A percentile compares a stretch with the other conserved stretches of the same genome.
phyloP scores from a whole-genome alignment of 2,888 invertebrate species.

The Diogma glabrata region DNA sequence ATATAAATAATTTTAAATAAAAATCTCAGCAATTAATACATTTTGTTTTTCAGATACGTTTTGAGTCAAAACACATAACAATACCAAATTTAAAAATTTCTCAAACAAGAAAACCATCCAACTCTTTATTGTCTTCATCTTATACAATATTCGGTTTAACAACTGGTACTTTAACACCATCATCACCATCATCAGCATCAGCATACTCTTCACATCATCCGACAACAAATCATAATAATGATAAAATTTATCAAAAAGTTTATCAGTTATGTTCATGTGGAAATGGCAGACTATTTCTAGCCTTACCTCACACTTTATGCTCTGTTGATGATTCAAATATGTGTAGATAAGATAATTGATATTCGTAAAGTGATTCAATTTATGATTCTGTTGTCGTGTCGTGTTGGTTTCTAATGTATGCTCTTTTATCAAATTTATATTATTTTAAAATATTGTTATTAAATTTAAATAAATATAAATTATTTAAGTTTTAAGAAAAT shows the following conservation, averaged over 20 bases:
- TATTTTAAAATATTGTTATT: too few relatives aligned
- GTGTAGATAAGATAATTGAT: conserved; percentile 36
- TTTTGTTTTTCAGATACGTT: conserved; percentile 42
- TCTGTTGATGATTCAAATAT: conserved; percentile 37
- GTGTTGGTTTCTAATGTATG: too few relatives aligned
- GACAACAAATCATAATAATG: conserved; percentile 5
- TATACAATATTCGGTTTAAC: conserved; percentile 23
- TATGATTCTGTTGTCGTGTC: too few relatives aligned
- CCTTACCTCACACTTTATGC: conserved; percentile 69
- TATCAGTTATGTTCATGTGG: conserved; percentile 85
- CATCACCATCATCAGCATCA: neutral
- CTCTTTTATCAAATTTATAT: too few relatives aligned
- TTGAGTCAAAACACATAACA: conserved; percentile 50
- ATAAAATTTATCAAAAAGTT: conserved; percentile 39
- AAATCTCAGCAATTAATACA: too few relatives aligned
- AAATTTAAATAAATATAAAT: too few relatives aligned
- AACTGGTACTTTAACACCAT: conserved; percentile 32
- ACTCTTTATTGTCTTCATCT: conserved; percentile 34
- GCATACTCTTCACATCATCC: neutral
- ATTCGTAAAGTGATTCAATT: too few relatives aligned
- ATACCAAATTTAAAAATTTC: conserved; percentile 47
- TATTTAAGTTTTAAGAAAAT: too few relatives aligned
- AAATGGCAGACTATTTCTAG: conserved; percentile 81
- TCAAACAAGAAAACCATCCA: conserved; percentile 27
- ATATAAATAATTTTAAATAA: too few relatives aligned